Evolutionary conservation across 2,888 invertebrate species (phyloP), one percentile per base, ranked within the genome.

Genomic region (Lasioglossum morio): DNA sequence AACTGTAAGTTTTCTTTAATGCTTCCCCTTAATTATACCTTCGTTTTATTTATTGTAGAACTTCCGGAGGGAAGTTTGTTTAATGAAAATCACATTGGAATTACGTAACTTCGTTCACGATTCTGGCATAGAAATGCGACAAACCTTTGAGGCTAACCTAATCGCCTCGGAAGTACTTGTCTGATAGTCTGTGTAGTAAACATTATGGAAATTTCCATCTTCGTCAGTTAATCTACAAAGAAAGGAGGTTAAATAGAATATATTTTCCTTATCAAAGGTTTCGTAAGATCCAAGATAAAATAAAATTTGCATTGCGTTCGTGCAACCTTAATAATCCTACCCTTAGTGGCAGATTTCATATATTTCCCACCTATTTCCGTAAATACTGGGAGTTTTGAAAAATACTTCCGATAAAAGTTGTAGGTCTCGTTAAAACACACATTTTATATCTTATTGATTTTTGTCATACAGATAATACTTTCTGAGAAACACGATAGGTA

Each of bases 251-350:
- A 66, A 66, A 66, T 34, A 34, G 66, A 66, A 66, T 66, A 34
- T 66, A 66, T 34, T 66, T 66, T 34, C 75, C 27, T 40, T 66
- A 66, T 66, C 34, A 66, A 66, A 66, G 66, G 66, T 34, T 66
- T 1, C 34, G 2, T 23, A 23, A 66, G 66, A 30, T 66, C 19
- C 8, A 19, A 66, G 34, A 66, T 66, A 66, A 66, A 66, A 19
- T 8, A 10, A 66, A 34, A 66, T 34, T 34, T 66, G 34, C 34
- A 66, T 34, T 66, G n/a, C n/a, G n/a, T n/a, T n/a, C n/a, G 23
- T 23, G 34, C 23, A 57, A 23, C 23, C 23, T 23, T 23, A 7
- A 53, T 23, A 53, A 53, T 53, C 8, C 48, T 8, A 23, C 53
- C 53, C 10, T n/a, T n/a, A n/a, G 10, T n/a, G n/a, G n/a, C 8